phyloP scores from a whole-genome alignment of 1,140 invertebrate genomes.

The Dufourea novaeangliae region DNA sequence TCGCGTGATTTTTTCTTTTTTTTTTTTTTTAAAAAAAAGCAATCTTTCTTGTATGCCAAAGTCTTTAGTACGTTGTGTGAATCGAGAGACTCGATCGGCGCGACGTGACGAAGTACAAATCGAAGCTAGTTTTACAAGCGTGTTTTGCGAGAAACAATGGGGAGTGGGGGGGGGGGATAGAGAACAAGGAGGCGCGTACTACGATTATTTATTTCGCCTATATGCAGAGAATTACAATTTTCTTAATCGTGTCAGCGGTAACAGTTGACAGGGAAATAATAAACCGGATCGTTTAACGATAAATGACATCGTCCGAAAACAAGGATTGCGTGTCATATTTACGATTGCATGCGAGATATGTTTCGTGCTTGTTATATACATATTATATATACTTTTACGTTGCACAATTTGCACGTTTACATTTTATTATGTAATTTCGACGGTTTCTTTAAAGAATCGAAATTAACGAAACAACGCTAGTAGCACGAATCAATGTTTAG shows the following conservation, averaged over 20 bases:
- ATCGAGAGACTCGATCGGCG: conserved; percentile 15
- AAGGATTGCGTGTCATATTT: conserved; percentile 21
- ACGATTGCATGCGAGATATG: conserved; percentile 36
- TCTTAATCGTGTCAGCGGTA: too few relatives aligned
- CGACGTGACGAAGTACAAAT: conserved; percentile 57
- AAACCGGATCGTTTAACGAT: too few relatives aligned
- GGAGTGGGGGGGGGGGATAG: background rate
- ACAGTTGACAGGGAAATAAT: too few relatives aligned
- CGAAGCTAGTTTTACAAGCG: conserved; percentile 51
- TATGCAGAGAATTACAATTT: too few relatives aligned
- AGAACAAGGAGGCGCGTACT: too few relatives aligned
- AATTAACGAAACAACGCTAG: conserved; percentile 17
- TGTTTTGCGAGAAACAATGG: conserved; percentile 6
- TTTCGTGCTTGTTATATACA: conserved; percentile 32
- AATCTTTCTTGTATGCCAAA: conserved; percentile 33
- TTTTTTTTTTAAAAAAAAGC: background rate
- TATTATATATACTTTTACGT: too few relatives aligned
- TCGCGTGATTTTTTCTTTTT: background rate
- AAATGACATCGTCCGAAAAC: background rate
- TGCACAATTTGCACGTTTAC: conserved; percentile 40
- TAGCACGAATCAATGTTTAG: conserved; percentile 31
- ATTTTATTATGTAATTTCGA: conserved; percentile 26
- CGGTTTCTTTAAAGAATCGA: conserved; percentile 7
- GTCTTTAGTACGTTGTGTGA: conserved; percentile 27
- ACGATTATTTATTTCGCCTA: too few relatives aligned